These are phyloP conservation scores for Meiosimyza decipiens DNA, from an alignment of 2,888 invertebrate species.

Conservation along the genomic window DNA sequence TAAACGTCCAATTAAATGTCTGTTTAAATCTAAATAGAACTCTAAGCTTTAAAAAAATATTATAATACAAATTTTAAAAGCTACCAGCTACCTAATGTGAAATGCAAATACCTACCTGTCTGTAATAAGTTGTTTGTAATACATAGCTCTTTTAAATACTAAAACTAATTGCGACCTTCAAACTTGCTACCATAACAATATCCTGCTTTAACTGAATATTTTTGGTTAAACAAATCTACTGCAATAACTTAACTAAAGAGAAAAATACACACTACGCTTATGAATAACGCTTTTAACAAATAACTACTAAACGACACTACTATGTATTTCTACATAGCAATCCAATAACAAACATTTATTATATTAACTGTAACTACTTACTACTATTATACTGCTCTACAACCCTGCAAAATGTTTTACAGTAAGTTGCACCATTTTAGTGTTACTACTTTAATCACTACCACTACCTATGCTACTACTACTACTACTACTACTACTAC, in stretches of 20 bases:
- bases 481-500: not conserved
- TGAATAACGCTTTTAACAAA: constrained; percentile 6
- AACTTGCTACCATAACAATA: not conserved
- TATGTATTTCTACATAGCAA: no score
- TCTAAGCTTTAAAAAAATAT: not conserved
- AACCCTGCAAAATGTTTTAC: not conserved
- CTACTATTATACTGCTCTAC: not conserved
- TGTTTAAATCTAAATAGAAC: constrained; percentile 7
- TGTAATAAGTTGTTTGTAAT: constrained; percentile 11
- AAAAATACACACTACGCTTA: constrained; percentile 17
- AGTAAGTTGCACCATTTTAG: no score
- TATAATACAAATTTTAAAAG: constrained; percentile 14
- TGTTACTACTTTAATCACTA: not conserved
- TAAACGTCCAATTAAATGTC: constrained; percentile 26
- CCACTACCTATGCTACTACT: not conserved
- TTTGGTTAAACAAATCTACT: not conserved
- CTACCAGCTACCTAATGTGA: not conserved
- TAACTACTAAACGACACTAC: no score
- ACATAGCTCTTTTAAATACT: not conserved
- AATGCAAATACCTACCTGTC: constrained; percentile 18
- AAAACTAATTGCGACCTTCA: not conserved
- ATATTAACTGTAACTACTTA: no score
- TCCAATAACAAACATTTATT: no score
- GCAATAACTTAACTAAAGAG: not conserved
- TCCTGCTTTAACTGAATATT: not conserved